Evolutionary conservation across 1,140 invertebrate species (phyloP).

Genomic region (Eubasilissa regina): DNA sequence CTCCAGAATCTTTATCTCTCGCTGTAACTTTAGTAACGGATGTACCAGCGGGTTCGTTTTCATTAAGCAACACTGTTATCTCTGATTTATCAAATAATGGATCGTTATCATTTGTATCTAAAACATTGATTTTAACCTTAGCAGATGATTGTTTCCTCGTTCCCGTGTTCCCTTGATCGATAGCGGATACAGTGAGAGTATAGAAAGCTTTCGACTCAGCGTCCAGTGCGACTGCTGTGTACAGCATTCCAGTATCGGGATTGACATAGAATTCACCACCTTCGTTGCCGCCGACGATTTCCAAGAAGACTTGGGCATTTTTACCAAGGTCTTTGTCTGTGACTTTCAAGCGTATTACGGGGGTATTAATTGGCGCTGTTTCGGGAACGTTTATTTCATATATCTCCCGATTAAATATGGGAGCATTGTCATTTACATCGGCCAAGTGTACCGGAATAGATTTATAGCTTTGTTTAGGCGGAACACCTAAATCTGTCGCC

Average conservation of each 20-base stretch:
- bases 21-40: conserved; percentile 88
- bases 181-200: conserved; percentile 91
- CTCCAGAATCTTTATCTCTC: conserved; percentile 90
- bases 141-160: conserved; percentile 89
- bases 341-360: conserved; percentile 89
- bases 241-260: conserved; percentile 90
- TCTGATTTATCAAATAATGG: conserved; percentile 85
- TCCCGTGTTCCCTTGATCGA: conserved; percentile 89
- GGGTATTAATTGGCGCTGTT: conserved; percentile 90
- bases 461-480: conserved; percentile 82
- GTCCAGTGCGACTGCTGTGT: conserved; percentile 88
- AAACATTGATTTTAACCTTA: conserved; percentile 89
- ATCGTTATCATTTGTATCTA: conserved; percentile 95
- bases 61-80: conserved; percentile 80
- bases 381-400: conserved; percentile 92
- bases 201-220: conserved; percentile 92
- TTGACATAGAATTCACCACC: conserved; percentile 91
- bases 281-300: conserved; percentile 94
- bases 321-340: conserved; percentile 87
- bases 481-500: conserved; percentile 88
- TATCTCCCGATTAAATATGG: conserved; percentile 89
- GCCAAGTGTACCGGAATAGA: conserved; percentile 83
- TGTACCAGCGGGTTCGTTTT: conserved; percentile 90
- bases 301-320: conserved; percentile 88
- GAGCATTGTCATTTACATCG: conserved; percentile 88